Conservation (phyloP, 2,888 invertebrate species). For the Melangyna quadrimaculata region DNA sequence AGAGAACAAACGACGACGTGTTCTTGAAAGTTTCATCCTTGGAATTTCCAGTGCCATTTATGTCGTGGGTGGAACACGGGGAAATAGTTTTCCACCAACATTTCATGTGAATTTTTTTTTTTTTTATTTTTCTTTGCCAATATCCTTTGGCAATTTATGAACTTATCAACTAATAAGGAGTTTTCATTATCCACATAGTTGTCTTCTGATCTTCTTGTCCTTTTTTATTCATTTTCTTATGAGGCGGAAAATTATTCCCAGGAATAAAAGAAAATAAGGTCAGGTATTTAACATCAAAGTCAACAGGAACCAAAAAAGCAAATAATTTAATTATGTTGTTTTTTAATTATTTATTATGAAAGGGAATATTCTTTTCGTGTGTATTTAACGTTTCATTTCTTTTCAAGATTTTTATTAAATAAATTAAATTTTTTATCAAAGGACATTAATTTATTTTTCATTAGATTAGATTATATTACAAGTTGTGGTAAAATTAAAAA, state of each 20-base stretch:
- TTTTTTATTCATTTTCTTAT: not conserved
- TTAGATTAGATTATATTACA: too few species aligned
- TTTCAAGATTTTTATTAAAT: not conserved
- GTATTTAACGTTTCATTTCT: not conserved
- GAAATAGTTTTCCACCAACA: slow-evolving; percentile 19
- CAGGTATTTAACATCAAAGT: slow-evolving; percentile 50
- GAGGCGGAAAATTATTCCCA: not conserved
- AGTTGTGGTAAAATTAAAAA: too few species aligned
- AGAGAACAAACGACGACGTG: slow-evolving; percentile 11
- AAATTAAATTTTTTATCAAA: not conserved
- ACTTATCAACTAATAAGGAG: slow-evolving; percentile 56
- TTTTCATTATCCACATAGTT: slow-evolving; percentile 39
- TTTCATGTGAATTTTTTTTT: slow-evolving; percentile 32
- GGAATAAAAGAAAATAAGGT: slow-evolving; percentile 12
- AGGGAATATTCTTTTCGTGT: not conserved
- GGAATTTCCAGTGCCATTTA: not conserved
- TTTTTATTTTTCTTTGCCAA: slow-evolving; percentile 19
- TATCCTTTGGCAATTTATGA: slow-evolving; percentile 51
- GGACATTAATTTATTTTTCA: too few species aligned
- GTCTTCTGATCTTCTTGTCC: not conserved
- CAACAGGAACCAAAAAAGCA: not conserved
- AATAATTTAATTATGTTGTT: slow-evolving; percentile 52
- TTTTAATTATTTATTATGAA: slow-evolving; percentile 33
- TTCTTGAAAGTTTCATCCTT: slow-evolving; percentile 17
- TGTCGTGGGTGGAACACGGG: not conserved